phyloP scores from a whole-genome alignment of 2,888 invertebrate species.

The Diarsia mendica region DNA sequence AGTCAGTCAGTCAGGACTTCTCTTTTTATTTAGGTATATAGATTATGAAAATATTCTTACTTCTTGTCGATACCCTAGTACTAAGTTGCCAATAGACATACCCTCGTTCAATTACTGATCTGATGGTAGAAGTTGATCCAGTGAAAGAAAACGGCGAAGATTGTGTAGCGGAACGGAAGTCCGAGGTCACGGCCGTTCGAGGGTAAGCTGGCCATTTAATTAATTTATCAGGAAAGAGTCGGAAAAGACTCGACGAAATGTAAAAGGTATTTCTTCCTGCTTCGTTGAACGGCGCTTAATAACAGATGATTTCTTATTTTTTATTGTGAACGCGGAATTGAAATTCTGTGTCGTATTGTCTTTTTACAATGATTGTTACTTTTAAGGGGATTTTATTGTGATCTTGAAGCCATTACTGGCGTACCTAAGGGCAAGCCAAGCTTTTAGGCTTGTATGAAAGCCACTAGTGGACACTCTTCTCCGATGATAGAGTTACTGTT shows the following conservation, averaged over 20 bases:
- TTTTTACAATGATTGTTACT: constrained; percentile 14
- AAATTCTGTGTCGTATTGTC: constrained; percentile 2
- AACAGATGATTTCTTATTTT: constrained; percentile 42
- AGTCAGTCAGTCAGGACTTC: too few species aligned
- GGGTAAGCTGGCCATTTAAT: constrained; percentile 45
- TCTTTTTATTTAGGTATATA: too few species aligned
- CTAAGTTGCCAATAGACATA: too few species aligned
- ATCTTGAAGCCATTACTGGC: background rate
- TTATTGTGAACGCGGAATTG: constrained; percentile 16
- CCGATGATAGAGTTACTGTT: background rate
- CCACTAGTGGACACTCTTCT: background rate
- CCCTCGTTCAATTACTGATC: constrained; percentile 37
- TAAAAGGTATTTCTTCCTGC: constrained; percentile 53
- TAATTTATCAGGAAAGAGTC: constrained; percentile 51
- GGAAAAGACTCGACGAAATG: constrained; percentile 38
- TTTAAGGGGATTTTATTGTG: background rate
- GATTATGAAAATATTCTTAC: too few species aligned
- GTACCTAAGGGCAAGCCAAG: too few species aligned
- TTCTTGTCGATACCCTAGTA: too few species aligned
- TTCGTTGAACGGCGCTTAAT: constrained; percentile 32
- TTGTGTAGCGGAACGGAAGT: constrained; percentile 46
- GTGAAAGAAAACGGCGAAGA: constrained; percentile 28
- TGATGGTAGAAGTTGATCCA: constrained; percentile 14
- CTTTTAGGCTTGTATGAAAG: too few species aligned
- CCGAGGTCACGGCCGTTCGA: constrained; percentile 55